A percentile compares a stretch with the other conserved stretches of the same genome.
These are phyloP conservation scores for Bubalus kerabau DNA, from an alignment of 2,113 vertebrate genomes.

Conservation along the genomic window DNA sequence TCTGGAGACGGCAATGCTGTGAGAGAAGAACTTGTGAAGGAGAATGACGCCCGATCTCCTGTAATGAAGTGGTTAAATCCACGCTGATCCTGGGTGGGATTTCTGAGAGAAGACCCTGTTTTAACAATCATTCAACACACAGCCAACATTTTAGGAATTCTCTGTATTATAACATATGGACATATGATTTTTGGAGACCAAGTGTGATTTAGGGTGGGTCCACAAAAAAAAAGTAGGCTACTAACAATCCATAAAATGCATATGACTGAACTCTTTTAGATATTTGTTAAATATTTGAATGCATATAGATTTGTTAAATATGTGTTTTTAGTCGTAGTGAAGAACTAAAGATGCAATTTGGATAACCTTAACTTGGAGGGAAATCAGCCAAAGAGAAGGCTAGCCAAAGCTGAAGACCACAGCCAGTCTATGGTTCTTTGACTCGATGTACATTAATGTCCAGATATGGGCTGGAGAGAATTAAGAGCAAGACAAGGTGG, in stretches of 20 bases:
- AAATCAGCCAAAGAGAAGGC: not conserved
- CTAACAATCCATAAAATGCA: constrained; percentile 72
- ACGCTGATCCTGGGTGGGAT: constrained; percentile 85
- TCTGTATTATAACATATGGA: constrained; percentile 66
- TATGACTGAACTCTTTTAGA: constrained; percentile 63
- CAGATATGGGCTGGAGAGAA: not conserved
- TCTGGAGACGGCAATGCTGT: constrained; percentile 89
- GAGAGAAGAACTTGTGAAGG: constrained; percentile 80
- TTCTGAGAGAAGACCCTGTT: constrained; percentile 54
- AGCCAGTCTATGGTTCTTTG: not conserved
- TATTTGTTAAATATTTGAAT: constrained; percentile 46
- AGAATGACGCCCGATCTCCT: constrained; percentile 74
- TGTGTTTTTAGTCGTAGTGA: constrained; percentile 59
- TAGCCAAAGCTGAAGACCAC: not conserved
- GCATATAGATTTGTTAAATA: constrained; percentile 71
- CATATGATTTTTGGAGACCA: constrained; percentile 67
- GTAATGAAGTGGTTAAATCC: constrained; percentile 88
- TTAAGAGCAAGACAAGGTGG: not conserved
- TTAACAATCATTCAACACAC: constrained; percentile 58
- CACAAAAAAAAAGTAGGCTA: constrained; percentile 64
- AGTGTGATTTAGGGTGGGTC: constrained; percentile 62
- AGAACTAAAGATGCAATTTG: constrained; percentile 10
- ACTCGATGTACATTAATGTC: not conserved
- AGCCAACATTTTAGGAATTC: constrained; percentile 71
- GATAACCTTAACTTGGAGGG: not conserved